Conservation (phyloP, 2,113 vertebrate species). For the Rhineura floridana region DNA sequence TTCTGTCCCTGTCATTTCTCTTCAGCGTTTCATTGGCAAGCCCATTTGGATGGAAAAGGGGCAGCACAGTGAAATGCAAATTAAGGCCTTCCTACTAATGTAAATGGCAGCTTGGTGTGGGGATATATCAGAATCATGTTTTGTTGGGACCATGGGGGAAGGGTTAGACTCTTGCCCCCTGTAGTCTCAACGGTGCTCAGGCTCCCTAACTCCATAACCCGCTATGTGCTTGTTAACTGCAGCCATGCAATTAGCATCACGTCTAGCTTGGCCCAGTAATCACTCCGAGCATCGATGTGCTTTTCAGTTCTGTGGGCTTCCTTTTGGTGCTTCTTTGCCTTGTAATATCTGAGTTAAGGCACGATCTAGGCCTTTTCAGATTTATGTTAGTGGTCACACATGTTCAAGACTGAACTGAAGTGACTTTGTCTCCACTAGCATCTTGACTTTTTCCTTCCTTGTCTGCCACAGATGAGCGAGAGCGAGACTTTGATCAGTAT, state of each 20-base stretch:
- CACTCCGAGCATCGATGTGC: fast-evolving
- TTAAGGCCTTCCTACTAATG: neutral
- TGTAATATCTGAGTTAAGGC: neutral
- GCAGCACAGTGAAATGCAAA: neutral
- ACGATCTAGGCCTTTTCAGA: neutral
- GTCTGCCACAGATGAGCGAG: constrained; percentile 84
- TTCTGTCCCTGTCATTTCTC: neutral
- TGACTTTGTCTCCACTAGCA: constrained; percentile 44
- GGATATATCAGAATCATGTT: neutral
- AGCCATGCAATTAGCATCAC: neutral
- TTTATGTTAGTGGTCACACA: neutral
- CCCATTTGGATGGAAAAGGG: neutral
- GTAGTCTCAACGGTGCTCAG: neutral
- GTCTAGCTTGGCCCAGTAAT: neutral
- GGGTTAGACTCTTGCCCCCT: neutral
- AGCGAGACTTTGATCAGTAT: constrained; percentile 87
- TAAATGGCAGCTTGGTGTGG: neutral
- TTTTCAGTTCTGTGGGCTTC: neutral
- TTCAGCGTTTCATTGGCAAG: neutral
- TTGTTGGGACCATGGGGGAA: neutral
- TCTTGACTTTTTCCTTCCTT: constrained; percentile 80
- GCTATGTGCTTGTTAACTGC: neutral
- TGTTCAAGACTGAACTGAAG: neutral
- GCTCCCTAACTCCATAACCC: neutral
- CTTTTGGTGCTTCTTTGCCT: neutral